phyloP scores from a whole-genome alignment of 2,113 vertebrate species.

The Isurus oxyrinchus region DNA sequence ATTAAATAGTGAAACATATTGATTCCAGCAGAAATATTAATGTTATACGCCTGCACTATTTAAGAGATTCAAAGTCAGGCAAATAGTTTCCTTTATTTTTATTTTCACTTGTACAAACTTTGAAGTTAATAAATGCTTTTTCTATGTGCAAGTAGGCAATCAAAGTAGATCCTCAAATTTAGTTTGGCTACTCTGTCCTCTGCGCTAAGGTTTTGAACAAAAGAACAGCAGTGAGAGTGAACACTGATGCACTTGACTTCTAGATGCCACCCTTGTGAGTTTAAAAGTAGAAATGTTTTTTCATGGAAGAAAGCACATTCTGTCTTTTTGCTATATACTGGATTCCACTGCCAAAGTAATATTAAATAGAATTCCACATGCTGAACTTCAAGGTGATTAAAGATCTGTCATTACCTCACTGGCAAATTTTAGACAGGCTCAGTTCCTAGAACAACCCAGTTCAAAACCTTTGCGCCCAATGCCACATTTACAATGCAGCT shows the following conservation, averaged over 20 bases:
- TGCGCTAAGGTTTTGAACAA: background rate
- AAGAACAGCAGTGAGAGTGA: background rate
- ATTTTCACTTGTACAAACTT: background rate
- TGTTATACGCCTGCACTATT: background rate
- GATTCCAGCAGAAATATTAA: background rate
- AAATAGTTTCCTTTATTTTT: background rate
- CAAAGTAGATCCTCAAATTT: background rate
- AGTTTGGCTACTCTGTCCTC: background rate
- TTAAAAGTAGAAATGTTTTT: conserved; percentile 17
- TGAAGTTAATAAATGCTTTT: conserved; percentile 5
- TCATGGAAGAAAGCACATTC: conserved; percentile 10
- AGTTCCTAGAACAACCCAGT: background rate
- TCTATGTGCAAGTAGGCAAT: background rate
- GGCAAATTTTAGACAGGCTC: background rate
- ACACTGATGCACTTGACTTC: background rate
- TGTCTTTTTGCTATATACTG: background rate
- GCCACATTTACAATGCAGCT: background rate
- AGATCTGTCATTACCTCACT: conserved; percentile 12
- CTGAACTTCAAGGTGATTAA: background rate
- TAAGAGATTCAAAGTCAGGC: background rate
- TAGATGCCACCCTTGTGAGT: conserved; percentile 5
- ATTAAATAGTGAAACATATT: background rate
- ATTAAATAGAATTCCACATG: background rate
- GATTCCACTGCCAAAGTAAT: conserved; percentile 30
- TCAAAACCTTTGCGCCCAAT: background rate